These are phyloP conservation scores for Eriocheir sinensis DNA, from an alignment of 1,140 invertebrate genomes.

Conservation along the genomic window DNA sequence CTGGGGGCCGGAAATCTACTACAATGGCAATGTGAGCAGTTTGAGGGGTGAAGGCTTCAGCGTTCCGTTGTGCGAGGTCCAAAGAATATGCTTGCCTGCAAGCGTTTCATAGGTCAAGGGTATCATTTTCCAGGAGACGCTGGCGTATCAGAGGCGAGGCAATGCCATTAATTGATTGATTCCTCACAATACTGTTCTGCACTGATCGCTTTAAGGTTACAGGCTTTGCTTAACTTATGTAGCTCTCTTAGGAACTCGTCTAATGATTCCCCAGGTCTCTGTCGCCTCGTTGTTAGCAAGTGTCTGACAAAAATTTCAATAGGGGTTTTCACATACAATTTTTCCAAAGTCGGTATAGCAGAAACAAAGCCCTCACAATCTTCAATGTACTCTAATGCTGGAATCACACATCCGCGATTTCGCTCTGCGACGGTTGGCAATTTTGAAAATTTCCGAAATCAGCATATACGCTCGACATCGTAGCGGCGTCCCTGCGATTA, in stretches of 20 bases:
- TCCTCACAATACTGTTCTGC: slow-evolving; percentile 57
- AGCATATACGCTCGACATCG: too few species aligned
- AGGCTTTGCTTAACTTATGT: slow-evolving; percentile 45
- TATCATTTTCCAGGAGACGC: slow-evolving; percentile 44
- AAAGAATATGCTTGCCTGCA: slow-evolving; percentile 45
- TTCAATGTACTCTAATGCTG: slow-evolving; percentile 54
- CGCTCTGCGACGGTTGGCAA: too few species aligned
- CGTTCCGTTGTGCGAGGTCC: slow-evolving; percentile 45
- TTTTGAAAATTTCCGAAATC: too few species aligned
- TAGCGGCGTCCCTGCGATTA: too few species aligned
- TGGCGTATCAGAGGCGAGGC: slow-evolving; percentile 33
- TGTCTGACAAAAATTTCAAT: slow-evolving; percentile 61
- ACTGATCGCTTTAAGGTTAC: slow-evolving; percentile 46
- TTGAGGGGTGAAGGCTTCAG: background rate
- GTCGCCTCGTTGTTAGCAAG: slow-evolving; percentile 42
- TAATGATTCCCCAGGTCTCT: slow-evolving; percentile 54
- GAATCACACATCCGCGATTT: too few species aligned
- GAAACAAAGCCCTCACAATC: background rate
- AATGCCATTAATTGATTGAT: slow-evolving; percentile 51
- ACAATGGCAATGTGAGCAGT: background rate
- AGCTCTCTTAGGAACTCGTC: slow-evolving; percentile 48
- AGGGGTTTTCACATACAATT: slow-evolving; percentile 37
- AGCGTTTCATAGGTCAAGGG: slow-evolving; percentile 39
- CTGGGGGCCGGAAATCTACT: background rate
- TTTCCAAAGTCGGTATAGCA: background rate